phyloP scores from a whole-genome alignment of 2,888 invertebrate species.

The Epinotia brunnichana region DNA sequence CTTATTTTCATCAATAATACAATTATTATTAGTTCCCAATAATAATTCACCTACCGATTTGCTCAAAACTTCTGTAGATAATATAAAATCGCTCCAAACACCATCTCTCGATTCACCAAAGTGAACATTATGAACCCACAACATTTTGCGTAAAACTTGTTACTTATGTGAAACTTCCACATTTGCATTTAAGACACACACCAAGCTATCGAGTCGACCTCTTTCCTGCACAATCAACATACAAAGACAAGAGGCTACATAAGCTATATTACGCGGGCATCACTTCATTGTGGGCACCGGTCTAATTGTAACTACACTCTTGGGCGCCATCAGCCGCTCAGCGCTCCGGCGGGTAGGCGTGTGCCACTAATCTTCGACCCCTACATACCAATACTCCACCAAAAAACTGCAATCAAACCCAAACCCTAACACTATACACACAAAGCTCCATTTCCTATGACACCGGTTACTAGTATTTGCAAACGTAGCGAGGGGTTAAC shows the following conservation, averaged over 20 bases:
- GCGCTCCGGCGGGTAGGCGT: constrained; percentile 82
- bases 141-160: neutral
- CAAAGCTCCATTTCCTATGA: constrained; percentile 58
- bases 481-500: constrained; percentile 82
- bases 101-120: neutral
- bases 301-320: constrained; percentile 84
- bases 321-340: constrained; percentile 82
- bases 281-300: constrained; percentile 83
- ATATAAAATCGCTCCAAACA: neutral
- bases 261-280: constrained; percentile 78
- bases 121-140: neutral
- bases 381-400: constrained; percentile 76
- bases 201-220: constrained; percentile 59
- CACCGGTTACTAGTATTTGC: constrained; percentile 65
- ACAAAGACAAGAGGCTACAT: constrained; percentile 74
- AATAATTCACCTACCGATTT: neutral
- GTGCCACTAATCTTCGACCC: constrained; percentile 84
- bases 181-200: constrained; percentile 46
- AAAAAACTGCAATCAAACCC: constrained; percentile 55
- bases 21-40: no score
- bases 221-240: constrained; percentile 80
- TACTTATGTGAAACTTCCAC: constrained; percentile 27
- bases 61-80: neutral
- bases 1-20: no score
- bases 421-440: constrained; percentile 51